Evolutionary conservation across 2,113 vertebrate genomes (phyloP).

Genomic region (Pedionomus torquatus): DNA sequence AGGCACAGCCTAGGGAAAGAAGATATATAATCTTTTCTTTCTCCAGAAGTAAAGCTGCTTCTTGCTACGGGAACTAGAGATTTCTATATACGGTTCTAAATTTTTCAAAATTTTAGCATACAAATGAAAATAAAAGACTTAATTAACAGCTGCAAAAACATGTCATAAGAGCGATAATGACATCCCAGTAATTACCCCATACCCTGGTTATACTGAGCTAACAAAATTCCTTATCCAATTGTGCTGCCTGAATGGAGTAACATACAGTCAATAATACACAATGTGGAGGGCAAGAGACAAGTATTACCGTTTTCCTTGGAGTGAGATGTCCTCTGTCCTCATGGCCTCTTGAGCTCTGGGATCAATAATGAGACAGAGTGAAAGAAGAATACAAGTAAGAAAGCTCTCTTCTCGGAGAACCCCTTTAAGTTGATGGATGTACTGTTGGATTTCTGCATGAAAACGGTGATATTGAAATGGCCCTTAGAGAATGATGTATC

Average conservation of each 20-base stretch:
- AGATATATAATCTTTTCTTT: not conserved
- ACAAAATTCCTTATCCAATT: not conserved
- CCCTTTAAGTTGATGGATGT: not conserved
- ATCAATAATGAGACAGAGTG: not conserved
- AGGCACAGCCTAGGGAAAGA: not conserved
- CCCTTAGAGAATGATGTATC: not conserved
- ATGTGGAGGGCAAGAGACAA: not conserved
- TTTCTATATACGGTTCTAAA: not conserved
- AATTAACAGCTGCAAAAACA: not conserved
- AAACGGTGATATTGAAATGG: not conserved
- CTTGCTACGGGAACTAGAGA: not conserved
- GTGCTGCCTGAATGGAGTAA: not conserved
- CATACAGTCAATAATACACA: not conserved
- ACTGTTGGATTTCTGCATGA: not conserved
- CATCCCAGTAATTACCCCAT: not conserved
- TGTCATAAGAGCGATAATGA: not conserved
- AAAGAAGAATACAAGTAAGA: not conserved
- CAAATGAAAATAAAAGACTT: not conserved
- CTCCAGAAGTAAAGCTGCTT: not conserved
- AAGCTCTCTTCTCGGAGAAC: not conserved
- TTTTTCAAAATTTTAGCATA: not conserved
- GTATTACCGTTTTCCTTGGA: not conserved
- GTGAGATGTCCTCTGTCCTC: rapidly evolving
- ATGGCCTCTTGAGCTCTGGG: not conserved
- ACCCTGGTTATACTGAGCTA: not conserved